Conservation (phyloP, 2,113 vertebrate species). For the Prolemur simus region DNA sequence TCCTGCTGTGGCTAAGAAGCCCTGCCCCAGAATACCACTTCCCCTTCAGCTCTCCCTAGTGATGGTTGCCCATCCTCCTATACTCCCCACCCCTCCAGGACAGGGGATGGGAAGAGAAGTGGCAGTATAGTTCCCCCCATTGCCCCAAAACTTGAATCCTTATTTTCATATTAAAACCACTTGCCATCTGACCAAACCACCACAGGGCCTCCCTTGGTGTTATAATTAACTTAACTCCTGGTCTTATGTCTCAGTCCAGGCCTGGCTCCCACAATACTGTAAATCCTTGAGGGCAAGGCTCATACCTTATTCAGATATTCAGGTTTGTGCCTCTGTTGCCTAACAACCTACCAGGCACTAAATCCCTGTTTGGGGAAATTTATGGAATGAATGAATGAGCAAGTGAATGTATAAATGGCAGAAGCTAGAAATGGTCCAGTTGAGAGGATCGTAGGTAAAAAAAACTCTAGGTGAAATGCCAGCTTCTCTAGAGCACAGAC, state of each 20-base stretch:
- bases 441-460: neutral
- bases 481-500: conserved; percentile 7
- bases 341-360: neutral
- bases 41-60: conserved; percentile 48
- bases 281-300: neutral
- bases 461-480: neutral
- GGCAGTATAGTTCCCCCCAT: neutral
- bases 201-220: neutral
- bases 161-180: neutral
- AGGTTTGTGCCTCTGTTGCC: conserved; percentile 23
- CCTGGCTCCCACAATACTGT: neutral
- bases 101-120: neutral
- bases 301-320: neutral
- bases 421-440: neutral
- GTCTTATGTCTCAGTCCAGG: neutral
- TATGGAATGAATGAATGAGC: neutral
- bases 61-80: neutral
- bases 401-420: neutral
- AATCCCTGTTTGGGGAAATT: neutral
- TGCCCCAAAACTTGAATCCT: conserved; percentile 33
- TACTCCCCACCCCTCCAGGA: neutral
- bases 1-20: conserved; percentile 60
- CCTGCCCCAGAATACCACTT: conserved; percentile 63
- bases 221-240: neutral
- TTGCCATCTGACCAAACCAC: neutral